Base-by-base conservation (phyloP, 2,113 vertebrate genomes). In the Mesitornis unicolor region DNA sequence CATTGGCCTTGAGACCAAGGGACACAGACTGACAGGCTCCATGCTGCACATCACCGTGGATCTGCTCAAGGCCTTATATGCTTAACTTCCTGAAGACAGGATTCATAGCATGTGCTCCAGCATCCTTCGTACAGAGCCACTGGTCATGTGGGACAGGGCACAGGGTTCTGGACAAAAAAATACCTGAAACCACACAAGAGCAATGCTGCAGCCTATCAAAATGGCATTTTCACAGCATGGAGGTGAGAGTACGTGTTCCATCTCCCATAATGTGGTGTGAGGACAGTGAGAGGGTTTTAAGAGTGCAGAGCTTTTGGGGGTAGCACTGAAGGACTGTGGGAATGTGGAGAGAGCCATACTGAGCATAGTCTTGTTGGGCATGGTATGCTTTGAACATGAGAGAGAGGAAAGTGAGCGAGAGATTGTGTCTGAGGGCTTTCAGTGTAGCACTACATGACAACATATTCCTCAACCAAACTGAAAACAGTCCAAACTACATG, bases 321-420 rank as follows among this genome's bases (percentile, higher is more conserved):
- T 29, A 40, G 36, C 25, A 36, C 7, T 71, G 65, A 71, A 89
- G 60, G 77, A 28, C 69, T 81, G 26, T 60, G 48, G 40, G 18
- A 78, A 31, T 8, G 29, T 67, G 56, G 18, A 71, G 5, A 48
- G 63, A 92, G 33, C 61, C 40, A 85, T 71, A 71, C 0, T 67
- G 50, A 67, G 16, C 0, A 0, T n/a, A 19, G 36, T 74, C 64
- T 70, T 82, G 18, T 68, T 59, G 29, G 35, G 22, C 35, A 7
- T 59, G 48, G 28, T 51, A 8, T 40, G 19, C 17, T 42, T 57
- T 88, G 63, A 83, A 48, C 3, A 1, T 48, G 29, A 56, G 70
- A 73, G 67, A 42, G 35, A n/a, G 31, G 36, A 53, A 47, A 42
- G 40, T 0, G 1, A 57, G 22, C 0, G 0, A n/a, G 57, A 68